phyloP scores from a whole-genome alignment of 2,888 invertebrate species.

The Drosophila sordidula region DNA sequence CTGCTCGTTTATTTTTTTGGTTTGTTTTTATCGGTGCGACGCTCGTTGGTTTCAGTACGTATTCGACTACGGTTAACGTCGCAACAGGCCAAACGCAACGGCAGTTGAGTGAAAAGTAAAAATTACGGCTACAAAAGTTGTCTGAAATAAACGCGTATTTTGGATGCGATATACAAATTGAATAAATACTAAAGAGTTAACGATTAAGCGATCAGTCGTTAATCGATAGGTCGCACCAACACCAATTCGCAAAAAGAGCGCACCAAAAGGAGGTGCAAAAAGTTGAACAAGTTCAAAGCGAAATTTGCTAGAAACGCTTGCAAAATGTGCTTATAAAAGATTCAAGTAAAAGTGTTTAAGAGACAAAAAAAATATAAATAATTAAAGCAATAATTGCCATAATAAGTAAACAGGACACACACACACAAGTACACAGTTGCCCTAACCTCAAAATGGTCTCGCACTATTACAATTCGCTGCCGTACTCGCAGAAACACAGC shows the following conservation, averaged over 20 bases:
- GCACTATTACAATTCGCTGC: slow-evolving; percentile 88
- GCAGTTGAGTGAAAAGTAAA: slow-evolving; percentile 39
- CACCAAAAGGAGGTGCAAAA: slow-evolving; percentile 29
- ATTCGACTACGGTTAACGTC: slow-evolving; percentile 66
- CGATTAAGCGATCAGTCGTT: slow-evolving; percentile 26
- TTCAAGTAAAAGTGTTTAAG: slow-evolving; percentile 17
- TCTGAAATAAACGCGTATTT: slow-evolving; percentile 38
- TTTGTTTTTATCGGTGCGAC: slow-evolving; percentile 69
- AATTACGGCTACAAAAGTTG: slow-evolving; percentile 7
- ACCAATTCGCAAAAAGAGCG: slow-evolving; percentile 14
- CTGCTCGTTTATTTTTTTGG: slow-evolving; percentile 34
- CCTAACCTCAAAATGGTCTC: slow-evolving; percentile 87
- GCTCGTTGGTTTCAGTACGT: slow-evolving; percentile 68
- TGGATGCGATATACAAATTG: slow-evolving; percentile 15
- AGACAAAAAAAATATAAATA: slow-evolving; percentile 6
- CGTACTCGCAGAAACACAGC: slow-evolving; percentile 89
- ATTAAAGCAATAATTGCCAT: background rate
- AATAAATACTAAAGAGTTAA: slow-evolving; percentile 13
- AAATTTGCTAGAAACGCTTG: slow-evolving; percentile 1
- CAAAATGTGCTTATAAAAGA: slow-evolving; percentile 64
- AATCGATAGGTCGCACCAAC: slow-evolving; percentile 25
- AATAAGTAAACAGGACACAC: slow-evolving; percentile 8
- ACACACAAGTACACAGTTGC: background rate
- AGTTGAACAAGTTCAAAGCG: background rate
- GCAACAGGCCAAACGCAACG: slow-evolving; percentile 64